Conservation (phyloP, 2,888 invertebrate genomes). For the Drosophila macrospina region DNA sequence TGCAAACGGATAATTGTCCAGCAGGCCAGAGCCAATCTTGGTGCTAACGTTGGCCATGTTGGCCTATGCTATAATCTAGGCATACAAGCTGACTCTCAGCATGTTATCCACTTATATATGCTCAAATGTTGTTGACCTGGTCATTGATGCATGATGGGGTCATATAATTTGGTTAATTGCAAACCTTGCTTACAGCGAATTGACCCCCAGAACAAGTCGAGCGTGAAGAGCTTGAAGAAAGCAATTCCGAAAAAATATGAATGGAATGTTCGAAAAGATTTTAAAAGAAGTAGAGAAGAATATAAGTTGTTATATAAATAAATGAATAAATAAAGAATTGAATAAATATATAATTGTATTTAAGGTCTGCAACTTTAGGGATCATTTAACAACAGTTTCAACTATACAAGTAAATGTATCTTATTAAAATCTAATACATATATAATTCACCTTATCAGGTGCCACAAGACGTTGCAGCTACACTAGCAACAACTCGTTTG, state of each 20-base stretch:
- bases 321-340: too few relatives aligned
- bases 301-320: too few relatives aligned
- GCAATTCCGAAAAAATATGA: not conserved
- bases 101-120: slow-evolving; percentile 35
- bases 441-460: not conserved
- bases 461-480: not conserved
- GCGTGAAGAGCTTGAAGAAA: slow-evolving; percentile 29
- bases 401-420: not conserved
- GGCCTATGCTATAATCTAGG: slow-evolving; percentile 10
- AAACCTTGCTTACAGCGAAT: slow-evolving; percentile 19
- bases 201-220: slow-evolving; percentile 47
- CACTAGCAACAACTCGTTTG: not conserved
- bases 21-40: slow-evolving; percentile 30
- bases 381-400: not conserved
- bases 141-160: slow-evolving; percentile 39
- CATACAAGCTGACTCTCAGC: slow-evolving; percentile 18
- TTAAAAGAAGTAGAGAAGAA: too few relatives aligned
- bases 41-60: slow-evolving; percentile 34
- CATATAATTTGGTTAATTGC: slow-evolving; percentile 36
- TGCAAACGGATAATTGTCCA: slow-evolving; percentile 54
- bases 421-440: too few relatives aligned
- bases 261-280: too few relatives aligned
- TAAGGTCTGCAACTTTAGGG: not conserved
- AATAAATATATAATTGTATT: too few relatives aligned
- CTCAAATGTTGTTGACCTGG: slow-evolving; percentile 6